Conservation (phyloP, 2,797 vertebrate species). For the Chrosomus eos region DNA sequence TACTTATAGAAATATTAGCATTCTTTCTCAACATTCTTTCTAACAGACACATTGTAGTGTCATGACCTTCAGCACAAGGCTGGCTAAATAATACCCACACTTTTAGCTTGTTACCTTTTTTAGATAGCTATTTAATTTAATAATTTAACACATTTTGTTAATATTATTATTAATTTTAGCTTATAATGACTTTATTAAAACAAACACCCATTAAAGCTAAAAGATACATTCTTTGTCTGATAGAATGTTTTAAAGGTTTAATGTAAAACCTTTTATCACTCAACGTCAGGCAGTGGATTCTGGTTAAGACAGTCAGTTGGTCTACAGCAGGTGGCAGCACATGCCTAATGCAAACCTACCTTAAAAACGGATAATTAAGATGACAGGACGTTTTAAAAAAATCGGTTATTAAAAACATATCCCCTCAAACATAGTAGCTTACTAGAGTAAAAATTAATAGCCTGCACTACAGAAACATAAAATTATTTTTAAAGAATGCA, state of each 20-base stretch:
- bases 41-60: neutral
- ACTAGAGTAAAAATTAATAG: neutral
- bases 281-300: neutral
- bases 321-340: slow-evolving; percentile 80
- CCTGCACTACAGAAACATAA: neutral
- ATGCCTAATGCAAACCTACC: slow-evolving; percentile 44
- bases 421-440: neutral
- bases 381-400: neutral
- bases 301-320: neutral
- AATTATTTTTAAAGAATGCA: neutral
- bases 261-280: neutral
- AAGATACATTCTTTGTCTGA: neutral
- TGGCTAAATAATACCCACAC: neutral
- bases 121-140: neutral
- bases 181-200: neutral
- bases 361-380: slow-evolving; percentile 34
- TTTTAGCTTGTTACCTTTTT: neutral
- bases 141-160: neutral
- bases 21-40: neutral
- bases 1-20: neutral
- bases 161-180: too few relatives aligned
- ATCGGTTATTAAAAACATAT: neutral
- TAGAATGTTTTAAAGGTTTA: neutral
- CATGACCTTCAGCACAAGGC: neutral
- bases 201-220: neutral